These are phyloP conservation scores for Caenorhabditis auriculariae DNA, from an alignment of 2,888 invertebrate genomes.

Conservation along the genomic window DNA sequence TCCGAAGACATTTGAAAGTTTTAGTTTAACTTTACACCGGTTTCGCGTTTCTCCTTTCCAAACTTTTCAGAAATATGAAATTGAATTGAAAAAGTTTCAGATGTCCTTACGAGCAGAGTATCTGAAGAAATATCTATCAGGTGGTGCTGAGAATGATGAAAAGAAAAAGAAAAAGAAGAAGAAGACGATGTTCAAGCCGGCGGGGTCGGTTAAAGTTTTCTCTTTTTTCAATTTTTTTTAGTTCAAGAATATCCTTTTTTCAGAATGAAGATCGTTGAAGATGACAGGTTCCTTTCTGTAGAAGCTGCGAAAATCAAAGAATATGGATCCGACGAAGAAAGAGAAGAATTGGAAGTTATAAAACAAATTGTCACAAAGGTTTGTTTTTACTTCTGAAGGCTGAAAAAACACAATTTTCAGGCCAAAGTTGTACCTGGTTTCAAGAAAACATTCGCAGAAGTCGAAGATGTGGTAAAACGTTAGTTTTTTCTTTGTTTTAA, in stretches of 20 bases:
- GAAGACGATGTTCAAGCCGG: conserved; percentile 11
- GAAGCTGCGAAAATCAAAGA: conserved; percentile 25
- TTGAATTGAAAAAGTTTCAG: neutral
- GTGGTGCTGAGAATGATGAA: conserved; percentile 6
- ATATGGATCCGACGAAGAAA: conserved; percentile 29
- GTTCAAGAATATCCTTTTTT: conserved; percentile 2
- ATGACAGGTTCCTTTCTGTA: conserved; percentile 44
- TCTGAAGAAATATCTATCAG: conserved; percentile 32
- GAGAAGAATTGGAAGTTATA: conserved; percentile 33
- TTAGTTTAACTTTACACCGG: too few species aligned
- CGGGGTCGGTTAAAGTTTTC: conserved; percentile 6
- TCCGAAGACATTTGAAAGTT: too few species aligned
- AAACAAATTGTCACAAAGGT: conserved; percentile 25
- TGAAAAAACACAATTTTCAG: neutral
- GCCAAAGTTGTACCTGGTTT: conserved; percentile 23
- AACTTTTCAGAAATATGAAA: too few species aligned
- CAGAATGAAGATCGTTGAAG: conserved; percentile 46
- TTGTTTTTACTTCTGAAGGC: neutral
- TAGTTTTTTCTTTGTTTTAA: too few species aligned
- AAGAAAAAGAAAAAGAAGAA: conserved; percentile 38
- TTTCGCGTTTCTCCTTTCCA: too few species aligned
- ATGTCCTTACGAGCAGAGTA: conserved; percentile 40
- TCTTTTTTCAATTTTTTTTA: neutral
- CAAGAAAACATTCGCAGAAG: conserved; percentile 22
- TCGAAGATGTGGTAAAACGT: conserved; percentile 5